phyloP scores from a whole-genome alignment of 2,888 invertebrate species.

The Apamea epomidion region DNA sequence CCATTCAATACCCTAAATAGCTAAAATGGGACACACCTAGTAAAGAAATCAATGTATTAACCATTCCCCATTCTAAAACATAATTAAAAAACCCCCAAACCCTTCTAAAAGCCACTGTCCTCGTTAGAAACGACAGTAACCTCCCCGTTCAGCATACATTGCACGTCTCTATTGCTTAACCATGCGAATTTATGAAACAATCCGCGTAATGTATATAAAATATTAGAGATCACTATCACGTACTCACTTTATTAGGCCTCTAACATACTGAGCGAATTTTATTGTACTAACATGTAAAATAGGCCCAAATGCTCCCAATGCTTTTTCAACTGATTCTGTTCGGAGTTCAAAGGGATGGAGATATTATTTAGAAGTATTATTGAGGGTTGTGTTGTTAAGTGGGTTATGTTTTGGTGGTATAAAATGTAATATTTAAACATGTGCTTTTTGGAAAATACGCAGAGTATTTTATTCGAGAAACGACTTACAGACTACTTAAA shows the following conservation, averaged over 20 bases:
- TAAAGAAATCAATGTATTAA: neutral
- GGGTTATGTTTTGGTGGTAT: conserved; percentile 16
- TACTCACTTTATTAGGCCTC: conserved; percentile 61
- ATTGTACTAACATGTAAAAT: conserved; percentile 65
- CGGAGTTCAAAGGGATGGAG: conserved; percentile 8
- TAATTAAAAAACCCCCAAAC: conserved; percentile 13
- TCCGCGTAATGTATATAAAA: conserved; percentile 67
- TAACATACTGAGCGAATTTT: conserved; percentile 62
- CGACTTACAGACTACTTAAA: neutral
- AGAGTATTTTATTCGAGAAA: neutral
- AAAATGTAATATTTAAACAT: neutral
- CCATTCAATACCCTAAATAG: neutral
- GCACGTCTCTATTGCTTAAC: conserved; percentile 64
- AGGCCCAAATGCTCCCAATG: conserved; percentile 40
- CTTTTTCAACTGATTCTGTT: conserved; percentile 58
- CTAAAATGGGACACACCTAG: neutral
- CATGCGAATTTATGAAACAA: conserved; percentile 65
- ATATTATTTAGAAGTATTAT: conserved; percentile 43
- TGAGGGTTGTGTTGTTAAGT: conserved; percentile 24
- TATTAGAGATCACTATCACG: conserved; percentile 66
- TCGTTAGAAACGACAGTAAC: conserved; percentile 38
- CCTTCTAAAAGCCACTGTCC: conserved; percentile 30
- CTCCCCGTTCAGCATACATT: conserved; percentile 56
- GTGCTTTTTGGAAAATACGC: neutral
- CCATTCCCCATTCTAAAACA: neutral